phyloP scores from a whole-genome alignment of 2,888 invertebrate species.

The Plebejus argus region DNA sequence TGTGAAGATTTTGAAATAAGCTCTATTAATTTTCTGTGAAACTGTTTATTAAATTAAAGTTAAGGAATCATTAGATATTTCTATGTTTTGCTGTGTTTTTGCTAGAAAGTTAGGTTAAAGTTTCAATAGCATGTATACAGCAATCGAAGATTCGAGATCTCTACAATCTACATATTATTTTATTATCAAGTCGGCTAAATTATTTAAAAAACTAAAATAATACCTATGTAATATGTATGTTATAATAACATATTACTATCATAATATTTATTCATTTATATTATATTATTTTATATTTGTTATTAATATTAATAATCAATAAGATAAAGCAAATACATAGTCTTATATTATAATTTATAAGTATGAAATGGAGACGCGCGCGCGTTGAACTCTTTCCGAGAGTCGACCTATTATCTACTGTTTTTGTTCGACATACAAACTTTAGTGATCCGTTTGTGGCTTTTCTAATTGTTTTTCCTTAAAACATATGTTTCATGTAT shows the following conservation, averaged over 20 bases:
- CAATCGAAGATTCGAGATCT: not conserved
- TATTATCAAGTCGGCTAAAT: not conserved
- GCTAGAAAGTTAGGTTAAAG: not conserved
- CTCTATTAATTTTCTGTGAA: too few relatives aligned
- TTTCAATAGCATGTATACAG: not conserved
- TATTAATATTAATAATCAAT: not conserved
- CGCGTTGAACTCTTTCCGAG: conserved; percentile 75
- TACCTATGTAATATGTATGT: not conserved
- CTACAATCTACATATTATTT: not conserved
- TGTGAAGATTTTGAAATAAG: too few relatives aligned
- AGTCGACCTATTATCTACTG: conserved; percentile 50
- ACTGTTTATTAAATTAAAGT: too few relatives aligned
- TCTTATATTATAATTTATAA: too few relatives aligned
- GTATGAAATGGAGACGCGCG: too few relatives aligned
- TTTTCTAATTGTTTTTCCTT: not conserved
- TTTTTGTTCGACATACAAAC: not conserved
- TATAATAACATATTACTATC: not conserved
- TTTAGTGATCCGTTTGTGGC: not conserved
- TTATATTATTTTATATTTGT: too few relatives aligned
- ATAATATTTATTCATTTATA: not conserved
- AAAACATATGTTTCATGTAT: not conserved
- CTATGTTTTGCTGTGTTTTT: not conserved
- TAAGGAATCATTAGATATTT: not conserved
- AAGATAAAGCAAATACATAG: not conserved
- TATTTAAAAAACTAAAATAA: not conserved